Evolutionary conservation across 2,888 invertebrate genomes (phyloP).

Genomic region (Argyresthia goedartella): DNA sequence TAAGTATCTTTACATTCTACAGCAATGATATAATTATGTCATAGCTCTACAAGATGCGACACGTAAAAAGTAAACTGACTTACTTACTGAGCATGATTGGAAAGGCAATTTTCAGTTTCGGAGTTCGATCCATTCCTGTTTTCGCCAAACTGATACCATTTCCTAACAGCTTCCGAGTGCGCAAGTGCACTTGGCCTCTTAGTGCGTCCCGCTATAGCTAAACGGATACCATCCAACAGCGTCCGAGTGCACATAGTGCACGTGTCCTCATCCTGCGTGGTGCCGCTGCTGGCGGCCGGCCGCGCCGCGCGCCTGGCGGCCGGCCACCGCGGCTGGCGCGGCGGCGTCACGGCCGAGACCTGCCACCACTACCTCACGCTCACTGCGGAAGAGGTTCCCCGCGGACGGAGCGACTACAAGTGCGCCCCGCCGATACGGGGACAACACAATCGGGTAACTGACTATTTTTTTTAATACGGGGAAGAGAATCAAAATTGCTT

Average conservation of each 20-base stretch:
- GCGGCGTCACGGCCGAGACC: slow-evolving; percentile 77
- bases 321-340: slow-evolving; percentile 66
- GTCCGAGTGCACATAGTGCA: slow-evolving; percentile 78
- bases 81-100: background rate
- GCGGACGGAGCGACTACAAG: slow-evolving; percentile 76
- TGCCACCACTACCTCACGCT: slow-evolving; percentile 80
- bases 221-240: no score
- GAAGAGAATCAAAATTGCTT: no score
- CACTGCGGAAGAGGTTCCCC: slow-evolving; percentile 73
- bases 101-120: no score
- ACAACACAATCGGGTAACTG: slow-evolving; percentile 66
- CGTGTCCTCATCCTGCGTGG: slow-evolving; percentile 73
- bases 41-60: no score
- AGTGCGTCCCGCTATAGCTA: no score
- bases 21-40: background rate
- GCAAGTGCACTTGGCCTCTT: no score
- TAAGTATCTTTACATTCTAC: slow-evolving; percentile 30
- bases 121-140: no score
- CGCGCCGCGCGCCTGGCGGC: slow-evolving; percentile 41
- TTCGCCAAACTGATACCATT: no score
- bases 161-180: no score
- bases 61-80: no score
- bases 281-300: slow-evolving; percentile 68
- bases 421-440: slow-evolving; percentile 80
- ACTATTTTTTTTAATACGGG: no score